Evolutionary conservation across 2,113 vertebrate species (phyloP).

Genomic region (Trachemys scripta): DNA sequence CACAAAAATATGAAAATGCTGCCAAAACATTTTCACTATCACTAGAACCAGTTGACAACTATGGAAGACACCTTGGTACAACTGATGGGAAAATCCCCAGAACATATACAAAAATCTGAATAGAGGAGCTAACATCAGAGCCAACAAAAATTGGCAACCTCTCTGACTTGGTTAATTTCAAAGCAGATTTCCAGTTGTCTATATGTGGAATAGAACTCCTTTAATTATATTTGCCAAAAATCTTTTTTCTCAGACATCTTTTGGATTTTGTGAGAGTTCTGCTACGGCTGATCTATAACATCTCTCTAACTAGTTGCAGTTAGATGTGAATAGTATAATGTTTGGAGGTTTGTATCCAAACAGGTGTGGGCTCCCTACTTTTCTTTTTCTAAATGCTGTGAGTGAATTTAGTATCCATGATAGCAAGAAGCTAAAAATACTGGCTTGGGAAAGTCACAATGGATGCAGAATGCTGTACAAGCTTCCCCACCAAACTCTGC

Average conservation of each 20-base stretch:
- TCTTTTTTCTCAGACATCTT: not conserved
- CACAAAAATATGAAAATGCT: not conserved
- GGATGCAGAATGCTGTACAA: not conserved
- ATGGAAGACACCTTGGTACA: rapidly evolving
- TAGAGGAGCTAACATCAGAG: too few species aligned
- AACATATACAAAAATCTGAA: not conserved
- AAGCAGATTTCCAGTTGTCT: not conserved
- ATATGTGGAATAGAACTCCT: not conserved
- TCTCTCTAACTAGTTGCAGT: not conserved
- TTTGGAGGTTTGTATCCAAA: not conserved
- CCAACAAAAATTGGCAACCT: not conserved
- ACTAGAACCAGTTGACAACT: not conserved
- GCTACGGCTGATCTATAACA: not conserved
- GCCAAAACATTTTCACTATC: not conserved
- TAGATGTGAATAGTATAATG: rapidly evolving
- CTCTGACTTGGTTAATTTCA: not conserved
- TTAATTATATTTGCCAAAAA: not conserved
- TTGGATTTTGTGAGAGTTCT: not conserved
- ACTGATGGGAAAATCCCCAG: not conserved
- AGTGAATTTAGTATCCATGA: not conserved
- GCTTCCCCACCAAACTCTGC: not conserved
- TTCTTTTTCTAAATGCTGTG: not conserved
- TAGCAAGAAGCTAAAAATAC: not conserved
- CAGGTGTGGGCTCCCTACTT: not conserved
- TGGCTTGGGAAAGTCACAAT: not conserved